phyloP scores from a whole-genome alignment of 1,140 invertebrate genomes.

The Conus ventricosus region DNA sequence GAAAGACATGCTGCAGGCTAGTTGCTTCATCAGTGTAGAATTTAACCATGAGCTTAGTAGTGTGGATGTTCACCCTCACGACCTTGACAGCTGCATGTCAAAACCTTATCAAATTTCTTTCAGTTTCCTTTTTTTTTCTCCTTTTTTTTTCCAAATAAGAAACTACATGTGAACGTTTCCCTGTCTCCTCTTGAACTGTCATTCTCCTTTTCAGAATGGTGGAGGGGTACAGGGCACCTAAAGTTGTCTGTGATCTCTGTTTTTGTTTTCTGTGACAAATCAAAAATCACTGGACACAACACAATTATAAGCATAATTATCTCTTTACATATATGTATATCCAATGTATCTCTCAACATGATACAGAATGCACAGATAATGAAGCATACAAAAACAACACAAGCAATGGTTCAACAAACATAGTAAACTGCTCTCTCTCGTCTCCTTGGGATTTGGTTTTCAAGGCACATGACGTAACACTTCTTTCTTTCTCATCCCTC shows the following conservation, averaged over 20 bases:
- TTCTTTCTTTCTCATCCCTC: background rate
- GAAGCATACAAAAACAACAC: background rate
- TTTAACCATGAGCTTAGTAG: background rate
- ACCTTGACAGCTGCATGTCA: no score
- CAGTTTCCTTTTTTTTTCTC: no score
- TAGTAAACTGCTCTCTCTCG: background rate
- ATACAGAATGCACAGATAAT: background rate
- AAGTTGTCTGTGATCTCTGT: no score
- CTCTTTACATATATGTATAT: background rate
- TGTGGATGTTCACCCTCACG: no score
- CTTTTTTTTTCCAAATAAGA: background rate
- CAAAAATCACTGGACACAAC: no score
- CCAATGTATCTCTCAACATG: background rate
- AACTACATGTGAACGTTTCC: background rate
- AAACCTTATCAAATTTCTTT: background rate
- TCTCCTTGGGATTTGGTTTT: background rate
- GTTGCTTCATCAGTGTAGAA: background rate
- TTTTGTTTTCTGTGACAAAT: no score
- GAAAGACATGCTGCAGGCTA: background rate
- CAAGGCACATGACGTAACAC: background rate
- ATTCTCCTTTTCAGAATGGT: background rate
- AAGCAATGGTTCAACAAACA: background rate
- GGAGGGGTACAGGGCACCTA: no score
- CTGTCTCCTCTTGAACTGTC: background rate
- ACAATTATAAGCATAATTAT: no score